A percentile compares a stretch with the other conserved stretches of the same genome.
These are phyloP conservation scores for Pogonomyrmex californicus DNA, from an alignment of 1,140 invertebrate species.

Conservation along the genomic window DNA sequence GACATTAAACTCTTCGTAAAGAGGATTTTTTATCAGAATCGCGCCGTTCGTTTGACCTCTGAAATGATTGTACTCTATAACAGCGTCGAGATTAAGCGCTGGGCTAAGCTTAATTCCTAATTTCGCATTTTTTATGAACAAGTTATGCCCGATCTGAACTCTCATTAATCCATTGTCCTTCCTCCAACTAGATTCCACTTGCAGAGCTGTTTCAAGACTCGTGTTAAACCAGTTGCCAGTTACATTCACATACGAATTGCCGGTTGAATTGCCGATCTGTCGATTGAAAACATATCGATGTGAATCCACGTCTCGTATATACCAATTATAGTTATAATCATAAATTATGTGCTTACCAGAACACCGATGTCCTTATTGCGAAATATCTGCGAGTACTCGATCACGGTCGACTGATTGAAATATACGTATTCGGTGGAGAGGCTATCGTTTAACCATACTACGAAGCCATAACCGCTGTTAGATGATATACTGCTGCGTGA, in stretches of 20 bases:
- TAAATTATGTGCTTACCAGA: conserved; percentile 86
- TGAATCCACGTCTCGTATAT: neutral
- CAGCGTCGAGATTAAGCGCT: conserved; percentile 93
- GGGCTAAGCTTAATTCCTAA: conserved; percentile 94
- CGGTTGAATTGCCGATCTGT: conserved; percentile 91
- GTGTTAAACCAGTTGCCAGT: conserved; percentile 95
- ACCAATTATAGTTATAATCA: neutral
- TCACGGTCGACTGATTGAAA: conserved; percentile 93
- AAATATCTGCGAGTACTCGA: conserved; percentile 95
- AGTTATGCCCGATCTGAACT: conserved; percentile 95
- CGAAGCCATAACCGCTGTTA: conserved; percentile 94
- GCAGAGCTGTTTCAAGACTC: conserved; percentile 91
- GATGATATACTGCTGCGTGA: conserved; percentile 93
- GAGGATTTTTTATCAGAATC: conserved; percentile 94
- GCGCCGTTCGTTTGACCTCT: conserved; percentile 93
- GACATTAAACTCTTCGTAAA: conserved; percentile 91
- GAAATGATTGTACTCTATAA: conserved; percentile 96
- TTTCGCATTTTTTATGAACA: conserved; percentile 92
- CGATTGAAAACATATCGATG: neutral
- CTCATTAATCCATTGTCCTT: conserved; percentile 88
- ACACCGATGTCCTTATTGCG: conserved; percentile 95
- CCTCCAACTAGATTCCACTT: conserved; percentile 93
- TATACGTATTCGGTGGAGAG: conserved; percentile 90
- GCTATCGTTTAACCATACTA: conserved; percentile 96
- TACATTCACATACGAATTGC: conserved; percentile 93